phyloP scores from a whole-genome alignment of 2,797 vertebrate species.

The Halcyon smyrnensis region DNA sequence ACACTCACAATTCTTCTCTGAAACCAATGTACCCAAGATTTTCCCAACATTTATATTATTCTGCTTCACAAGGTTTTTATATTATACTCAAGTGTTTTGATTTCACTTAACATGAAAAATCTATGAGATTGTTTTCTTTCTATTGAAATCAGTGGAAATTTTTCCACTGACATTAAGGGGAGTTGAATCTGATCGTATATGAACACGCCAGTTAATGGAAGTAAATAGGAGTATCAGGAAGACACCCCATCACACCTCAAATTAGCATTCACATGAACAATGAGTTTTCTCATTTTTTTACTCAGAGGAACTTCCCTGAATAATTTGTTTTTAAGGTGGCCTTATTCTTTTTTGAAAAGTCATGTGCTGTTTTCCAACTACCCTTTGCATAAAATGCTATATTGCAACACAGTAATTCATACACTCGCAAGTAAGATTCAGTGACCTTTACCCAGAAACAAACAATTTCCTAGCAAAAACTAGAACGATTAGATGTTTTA shows the following conservation, averaged over 20 bases:
- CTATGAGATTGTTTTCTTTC: rapidly evolving
- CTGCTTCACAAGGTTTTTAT: neutral
- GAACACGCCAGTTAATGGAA: neutral
- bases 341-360: no score
- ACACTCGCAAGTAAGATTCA: neutral
- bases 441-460: neutral
- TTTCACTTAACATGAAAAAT: neutral
- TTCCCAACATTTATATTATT: neutral
- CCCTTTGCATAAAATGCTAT: no score
- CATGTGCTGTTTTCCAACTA: no score
- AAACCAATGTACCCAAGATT: neutral
- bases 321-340: no score
- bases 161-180: neutral
- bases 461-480: neutral
- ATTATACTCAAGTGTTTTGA: neutral
- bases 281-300: neutral
- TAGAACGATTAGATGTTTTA: neutral
- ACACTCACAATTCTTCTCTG: neutral
- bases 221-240: neutral
- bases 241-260: neutral
- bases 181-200: neutral
- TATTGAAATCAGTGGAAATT: neutral
- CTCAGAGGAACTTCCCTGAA: neutral
- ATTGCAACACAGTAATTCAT: no score
- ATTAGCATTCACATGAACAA: neutral